phyloP scores from a whole-genome alignment of 1,140 invertebrate species.

The Diachasmimorpha longicaudata region DNA sequence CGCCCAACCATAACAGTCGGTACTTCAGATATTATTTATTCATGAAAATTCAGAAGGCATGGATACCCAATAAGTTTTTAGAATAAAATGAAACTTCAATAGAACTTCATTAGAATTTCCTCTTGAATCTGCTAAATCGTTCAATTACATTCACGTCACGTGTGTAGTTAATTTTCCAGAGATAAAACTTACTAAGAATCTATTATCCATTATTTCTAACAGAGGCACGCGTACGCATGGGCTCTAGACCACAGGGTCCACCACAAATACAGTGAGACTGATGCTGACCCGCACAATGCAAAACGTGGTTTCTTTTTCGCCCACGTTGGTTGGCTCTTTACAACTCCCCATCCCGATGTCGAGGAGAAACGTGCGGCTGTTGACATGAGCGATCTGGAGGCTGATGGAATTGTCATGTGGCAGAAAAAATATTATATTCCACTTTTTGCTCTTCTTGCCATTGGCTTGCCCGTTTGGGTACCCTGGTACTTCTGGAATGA shows the following conservation, averaged over 20 bases:
- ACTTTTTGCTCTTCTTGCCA: slow-evolving; percentile 78
- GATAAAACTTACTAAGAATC: slow-evolving; percentile 10
- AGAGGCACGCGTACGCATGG: slow-evolving; percentile 79
- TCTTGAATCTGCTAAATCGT: too few species aligned
- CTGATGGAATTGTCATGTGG: slow-evolving; percentile 85
- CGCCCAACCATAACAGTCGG: too few species aligned
- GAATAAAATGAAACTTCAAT: too few species aligned
- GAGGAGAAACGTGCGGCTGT: slow-evolving; percentile 77
- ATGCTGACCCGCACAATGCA: slow-evolving; percentile 84
- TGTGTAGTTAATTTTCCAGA: background rate
- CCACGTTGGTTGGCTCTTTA: slow-evolving; percentile 81
- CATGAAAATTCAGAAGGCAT: too few species aligned
- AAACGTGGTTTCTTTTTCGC: slow-evolving; percentile 82
- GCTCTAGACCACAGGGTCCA: slow-evolving; percentile 83
- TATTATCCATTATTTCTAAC: slow-evolving; percentile 15
- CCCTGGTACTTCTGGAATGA: slow-evolving; percentile 88
- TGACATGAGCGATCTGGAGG: slow-evolving; percentile 82
- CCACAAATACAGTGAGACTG: slow-evolving; percentile 83
- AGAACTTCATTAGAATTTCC: too few species aligned
- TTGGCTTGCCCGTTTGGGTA: slow-evolving; percentile 77
- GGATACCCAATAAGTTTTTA: too few species aligned
- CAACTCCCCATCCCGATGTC: slow-evolving; percentile 80
- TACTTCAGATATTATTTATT: too few species aligned
- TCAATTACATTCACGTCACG: too few species aligned
- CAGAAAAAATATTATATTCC: slow-evolving; percentile 77